Base-by-base conservation (phyloP, 1,140 invertebrate genomes). In the Drosophila repleta region DNA sequence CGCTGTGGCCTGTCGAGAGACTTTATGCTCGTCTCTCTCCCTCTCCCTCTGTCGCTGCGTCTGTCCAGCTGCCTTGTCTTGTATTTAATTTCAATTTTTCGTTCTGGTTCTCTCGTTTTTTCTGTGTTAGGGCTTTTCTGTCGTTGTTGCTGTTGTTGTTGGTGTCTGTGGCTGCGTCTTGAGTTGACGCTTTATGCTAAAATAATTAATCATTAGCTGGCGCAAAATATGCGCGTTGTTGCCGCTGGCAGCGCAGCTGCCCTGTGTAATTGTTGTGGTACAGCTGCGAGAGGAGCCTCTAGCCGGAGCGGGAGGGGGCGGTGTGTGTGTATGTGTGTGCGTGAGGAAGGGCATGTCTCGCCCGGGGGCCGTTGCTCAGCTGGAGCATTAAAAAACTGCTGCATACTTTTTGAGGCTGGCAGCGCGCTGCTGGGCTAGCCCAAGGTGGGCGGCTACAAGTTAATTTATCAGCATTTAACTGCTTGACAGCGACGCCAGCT, bases 391-490 rank as follows among this genome's bases (percentile, higher is more conserved):
- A 81, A 87, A 88, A 79, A 52, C 64, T 79, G 74, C 78, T 88
- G 72, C 68, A 63, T 70, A 77, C 72, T 82, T 76, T 67, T 3
- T 17, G 43, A 39, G 67, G 71, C 43, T 43, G 17, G 29, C 51
- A 8, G 29, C 29, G 13, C 32, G 35, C 32, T 11, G 32, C 11
- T 35, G 32, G 32, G 32, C 32, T 35, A 41, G 35, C 56, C 20
- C 18, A 32, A 39, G 24, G 57, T 61, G 29, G 68, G 68, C 64
- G 52, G 66, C 68, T 77, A 62, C 71, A 76, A 87, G 83, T 88
- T 87, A 88, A 87, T 87, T 87, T 87, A 88, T 87, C 83, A 87
- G 83, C 83, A 79, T 87, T 85, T 85, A 85, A 85, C 76, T 74
- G 82, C 74, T 68, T 87, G 82, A 85, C 78, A 87, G 67, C 77